phyloP scores from a whole-genome alignment of 2,113 vertebrate species.

The Emydura subglobosa region DNA sequence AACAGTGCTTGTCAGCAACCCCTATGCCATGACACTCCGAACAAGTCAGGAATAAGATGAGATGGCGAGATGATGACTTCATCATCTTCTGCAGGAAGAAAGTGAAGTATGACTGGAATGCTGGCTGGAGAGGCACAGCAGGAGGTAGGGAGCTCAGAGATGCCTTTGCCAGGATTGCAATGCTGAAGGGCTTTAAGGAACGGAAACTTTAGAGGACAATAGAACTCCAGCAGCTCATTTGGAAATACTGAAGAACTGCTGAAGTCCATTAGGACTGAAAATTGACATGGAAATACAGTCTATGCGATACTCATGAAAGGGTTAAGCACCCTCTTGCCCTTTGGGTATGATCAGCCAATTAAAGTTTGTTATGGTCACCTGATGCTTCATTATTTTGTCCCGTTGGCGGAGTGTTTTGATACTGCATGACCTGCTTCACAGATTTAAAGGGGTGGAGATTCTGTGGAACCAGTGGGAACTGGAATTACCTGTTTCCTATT shows the following conservation, averaged over 20 bases:
- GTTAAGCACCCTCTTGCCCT: background rate
- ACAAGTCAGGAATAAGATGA: background rate
- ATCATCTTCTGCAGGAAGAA: conserved; percentile 46
- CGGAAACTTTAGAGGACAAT: background rate
- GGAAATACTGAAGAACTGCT: rapidly evolving
- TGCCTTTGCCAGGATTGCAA: background rate
- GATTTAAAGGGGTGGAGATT: conserved; percentile 55
- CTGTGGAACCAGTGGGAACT: conserved; percentile 61
- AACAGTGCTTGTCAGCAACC: conserved; percentile 25
- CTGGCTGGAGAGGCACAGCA: background rate
- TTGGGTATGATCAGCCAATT: rapidly evolving
- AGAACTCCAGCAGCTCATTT: background rate
- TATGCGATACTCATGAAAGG: background rate
- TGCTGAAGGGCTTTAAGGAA: background rate
- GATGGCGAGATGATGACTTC: conserved; percentile 61
- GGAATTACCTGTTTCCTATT: conserved; percentile 74
- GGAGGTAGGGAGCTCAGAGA: background rate
- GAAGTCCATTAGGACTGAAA: rapidly evolving
- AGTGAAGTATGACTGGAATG: conserved; percentile 42
- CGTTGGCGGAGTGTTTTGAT: background rate
- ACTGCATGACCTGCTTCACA: background rate
- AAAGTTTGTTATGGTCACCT: background rate
- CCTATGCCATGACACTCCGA: conserved; percentile 65
- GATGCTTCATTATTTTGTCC: background rate
- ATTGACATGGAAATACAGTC: background rate